A percentile compares a stretch with the other conserved stretches of the same genome.
Conservation (phyloP, 2,113 vertebrate genomes). For the Melanerpes formicivorus region DNA sequence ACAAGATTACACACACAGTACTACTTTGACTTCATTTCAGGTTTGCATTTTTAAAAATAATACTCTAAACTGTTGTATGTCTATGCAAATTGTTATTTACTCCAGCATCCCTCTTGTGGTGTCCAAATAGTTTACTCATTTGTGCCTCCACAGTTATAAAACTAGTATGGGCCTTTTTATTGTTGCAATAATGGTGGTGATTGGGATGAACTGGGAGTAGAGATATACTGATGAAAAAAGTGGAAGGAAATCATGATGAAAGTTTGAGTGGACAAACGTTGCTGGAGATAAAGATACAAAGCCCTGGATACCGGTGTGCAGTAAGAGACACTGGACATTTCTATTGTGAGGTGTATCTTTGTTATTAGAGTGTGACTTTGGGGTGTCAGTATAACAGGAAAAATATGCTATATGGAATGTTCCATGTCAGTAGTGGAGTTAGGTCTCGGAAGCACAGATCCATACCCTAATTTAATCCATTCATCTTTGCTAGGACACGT, state of each 20-base stretch:
- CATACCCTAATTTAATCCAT: not conserved
- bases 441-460: not conserved
- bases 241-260: not conserved
- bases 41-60: not conserved
- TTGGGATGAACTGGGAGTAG: not conserved
- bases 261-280: not conserved
- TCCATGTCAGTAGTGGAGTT: not conserved
- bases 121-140: not conserved
- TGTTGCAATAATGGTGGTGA: not conserved
- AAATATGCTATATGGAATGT: not conserved
- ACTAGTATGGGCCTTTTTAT: not conserved
- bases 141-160: not conserved
- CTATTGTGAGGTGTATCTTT: not conserved
- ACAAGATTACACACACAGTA: not conserved
- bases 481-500: not conserved
- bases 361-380: not conserved
- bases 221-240: not conserved
- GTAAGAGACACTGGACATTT: not conserved
- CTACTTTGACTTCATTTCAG: not conserved
- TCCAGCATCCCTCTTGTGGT: not conserved
- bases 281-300: not conserved
- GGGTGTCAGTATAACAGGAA: not conserved
- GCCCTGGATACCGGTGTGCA: not conserved
- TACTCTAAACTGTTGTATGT: not conserved
- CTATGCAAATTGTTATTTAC: not conserved